Evolutionary conservation across 2,797 vertebrate genomes (phyloP).

Genomic region (Lacerta viridis): DNA sequence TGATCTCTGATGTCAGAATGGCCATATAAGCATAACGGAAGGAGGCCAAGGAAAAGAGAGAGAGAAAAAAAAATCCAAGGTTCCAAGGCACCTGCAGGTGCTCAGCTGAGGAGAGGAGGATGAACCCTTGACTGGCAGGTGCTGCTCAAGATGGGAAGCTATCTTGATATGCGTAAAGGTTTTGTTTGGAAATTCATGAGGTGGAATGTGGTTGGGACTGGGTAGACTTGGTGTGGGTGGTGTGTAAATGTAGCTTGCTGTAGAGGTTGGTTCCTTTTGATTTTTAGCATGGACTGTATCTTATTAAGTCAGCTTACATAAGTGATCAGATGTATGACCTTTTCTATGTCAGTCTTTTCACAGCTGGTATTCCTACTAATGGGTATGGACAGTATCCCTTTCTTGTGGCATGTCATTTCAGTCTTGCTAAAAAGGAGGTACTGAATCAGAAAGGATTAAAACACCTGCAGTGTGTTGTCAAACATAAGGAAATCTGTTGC

Average conservation of each 20-base stretch:
- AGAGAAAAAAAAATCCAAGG: background rate
- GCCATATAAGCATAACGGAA: background rate
- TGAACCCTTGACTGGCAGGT: background rate
- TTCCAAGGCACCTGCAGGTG: background rate
- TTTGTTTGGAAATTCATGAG: conserved; percentile 7
- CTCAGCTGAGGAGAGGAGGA: conserved; percentile 5
- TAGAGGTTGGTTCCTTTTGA: conserved; percentile 12
- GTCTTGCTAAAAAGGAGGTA: background rate
- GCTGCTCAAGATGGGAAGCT: background rate
- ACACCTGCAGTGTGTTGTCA: background rate
- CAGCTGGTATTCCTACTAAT: conserved; percentile 19
- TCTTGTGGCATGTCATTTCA: background rate
- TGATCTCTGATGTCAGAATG: conserved; percentile 31
- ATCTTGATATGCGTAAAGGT: background rate
- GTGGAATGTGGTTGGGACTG: background rate
- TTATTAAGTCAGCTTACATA: conserved; percentile 17
- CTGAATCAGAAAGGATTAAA: conserved; percentile 15
- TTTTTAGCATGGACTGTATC: background rate
- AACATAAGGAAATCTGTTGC: background rate
- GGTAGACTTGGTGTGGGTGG: background rate
- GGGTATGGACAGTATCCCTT: background rate
- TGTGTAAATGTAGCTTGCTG: background rate
- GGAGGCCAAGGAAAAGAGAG: background rate
- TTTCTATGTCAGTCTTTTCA: conserved; percentile 16
- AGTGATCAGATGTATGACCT: conserved; percentile 5